Conservation (phyloP, 1,140 invertebrate species). For the Ostrea denselamellosa region DNA sequence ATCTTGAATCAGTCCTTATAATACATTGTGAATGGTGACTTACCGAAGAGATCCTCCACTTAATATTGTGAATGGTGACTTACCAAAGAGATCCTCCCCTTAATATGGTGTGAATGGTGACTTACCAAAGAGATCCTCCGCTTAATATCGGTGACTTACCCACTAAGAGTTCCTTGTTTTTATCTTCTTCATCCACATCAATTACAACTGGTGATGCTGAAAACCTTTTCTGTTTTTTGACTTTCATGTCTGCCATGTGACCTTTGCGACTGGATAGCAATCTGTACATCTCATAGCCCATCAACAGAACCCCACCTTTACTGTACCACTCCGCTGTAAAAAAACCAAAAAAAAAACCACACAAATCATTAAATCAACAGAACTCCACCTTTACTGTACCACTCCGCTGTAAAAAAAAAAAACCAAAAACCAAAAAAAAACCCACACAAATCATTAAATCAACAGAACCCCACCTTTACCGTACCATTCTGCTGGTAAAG, state of each 20-base stretch:
- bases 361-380: conserved; percentile 98
- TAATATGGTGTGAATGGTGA: not conserved
- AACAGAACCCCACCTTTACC: conserved; percentile 93
- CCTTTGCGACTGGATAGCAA: conserved; percentile 85
- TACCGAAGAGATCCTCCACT: no score
- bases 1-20: no score
- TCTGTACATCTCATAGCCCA: conserved; percentile 98
- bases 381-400: conserved; percentile 94
- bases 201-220: conserved; percentile 76
- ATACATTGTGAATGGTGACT: no score
- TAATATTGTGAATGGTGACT: not conserved
- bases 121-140: not conserved
- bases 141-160: conserved; percentile 79
- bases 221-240: conserved; percentile 71
- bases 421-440: no score
- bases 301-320: conserved; percentile 93
- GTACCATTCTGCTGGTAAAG: conserved; percentile 86
- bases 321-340: conserved; percentile 87
- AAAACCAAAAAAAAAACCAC: conserved; percentile 85
- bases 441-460: conserved; percentile 97
- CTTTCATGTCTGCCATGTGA: conserved; percentile 62
- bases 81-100: no score
- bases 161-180: conserved; percentile 91
- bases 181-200: conserved; percentile 84
- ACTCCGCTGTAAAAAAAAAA: conserved; percentile 82